phyloP scores from a whole-genome alignment of 2,888 invertebrate genomes.

The Drosophila suboccidentalis region DNA sequence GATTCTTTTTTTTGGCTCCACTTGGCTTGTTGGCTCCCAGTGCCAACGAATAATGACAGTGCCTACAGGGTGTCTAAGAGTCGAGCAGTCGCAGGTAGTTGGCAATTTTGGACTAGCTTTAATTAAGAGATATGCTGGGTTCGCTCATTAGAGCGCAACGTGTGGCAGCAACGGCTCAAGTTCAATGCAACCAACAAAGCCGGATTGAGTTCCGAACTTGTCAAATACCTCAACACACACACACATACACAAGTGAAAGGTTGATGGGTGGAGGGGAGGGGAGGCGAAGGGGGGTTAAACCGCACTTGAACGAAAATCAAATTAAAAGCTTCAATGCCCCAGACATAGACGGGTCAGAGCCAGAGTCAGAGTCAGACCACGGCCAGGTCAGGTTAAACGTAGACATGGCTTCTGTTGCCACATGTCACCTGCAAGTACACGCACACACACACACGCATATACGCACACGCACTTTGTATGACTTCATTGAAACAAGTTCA shows the following conservation, averaged over 20 bases:
- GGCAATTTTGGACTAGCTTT: conserved; percentile 35
- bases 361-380: conserved; percentile 43
- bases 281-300: conserved; percentile 53
- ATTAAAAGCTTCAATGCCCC: conserved; percentile 80
- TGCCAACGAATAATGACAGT: not conserved
- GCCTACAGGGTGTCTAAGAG: conserved; percentile 8
- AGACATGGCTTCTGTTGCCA: conserved; percentile 66
- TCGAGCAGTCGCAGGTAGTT: not conserved
- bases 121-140: conserved; percentile 49
- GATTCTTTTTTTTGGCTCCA: not conserved
- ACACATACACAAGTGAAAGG: conserved; percentile 13
- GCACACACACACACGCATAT: conserved; percentile 5
- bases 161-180: conserved; percentile 36
- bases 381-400: conserved; percentile 46
- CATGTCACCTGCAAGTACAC: conserved; percentile 57
- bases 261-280: too few species aligned
- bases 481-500: conserved; percentile 83
- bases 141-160: conserved; percentile 59
- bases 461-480: conserved; percentile 67
- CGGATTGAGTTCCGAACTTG: conserved; percentile 45
- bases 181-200: conserved; percentile 51
- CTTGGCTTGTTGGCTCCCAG: not conserved
- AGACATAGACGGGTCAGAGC: conserved; percentile 59
- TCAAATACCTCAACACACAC: conserved; percentile 19
- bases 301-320: conserved; percentile 83